Percentiles rank a stretch among this genome's conserved stretches.
Evolutionary conservation across 1,140 invertebrate species (phyloP).

Genomic region (Bombus waltoni): DNA sequence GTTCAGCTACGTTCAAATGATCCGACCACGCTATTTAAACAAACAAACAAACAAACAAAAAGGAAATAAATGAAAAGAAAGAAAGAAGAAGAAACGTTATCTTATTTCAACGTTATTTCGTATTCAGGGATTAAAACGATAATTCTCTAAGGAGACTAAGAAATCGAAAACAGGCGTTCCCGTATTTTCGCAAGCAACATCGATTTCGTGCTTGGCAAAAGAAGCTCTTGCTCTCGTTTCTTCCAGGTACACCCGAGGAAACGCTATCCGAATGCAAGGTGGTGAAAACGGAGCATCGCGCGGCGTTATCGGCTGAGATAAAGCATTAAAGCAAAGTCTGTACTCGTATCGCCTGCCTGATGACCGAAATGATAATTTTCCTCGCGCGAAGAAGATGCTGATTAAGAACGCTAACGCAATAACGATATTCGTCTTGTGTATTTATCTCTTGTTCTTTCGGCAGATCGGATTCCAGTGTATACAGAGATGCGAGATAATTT

Average conservation of each 20-base stretch:
- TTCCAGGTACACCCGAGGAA: not conserved
- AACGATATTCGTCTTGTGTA: not conserved
- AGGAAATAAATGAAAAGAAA: no score
- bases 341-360: not conserved
- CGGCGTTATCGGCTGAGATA: slow-evolving; percentile 14
- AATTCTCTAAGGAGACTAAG: not conserved
- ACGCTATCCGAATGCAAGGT: not conserved
- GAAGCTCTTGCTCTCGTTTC: not conserved
- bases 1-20: no score
- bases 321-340: not conserved
- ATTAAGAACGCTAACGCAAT: not conserved
- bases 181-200: slow-evolving; percentile 5
- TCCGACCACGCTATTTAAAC: no score
- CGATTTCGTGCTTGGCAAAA: not conserved
- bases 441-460: not conserved
- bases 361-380: slow-evolving; percentile 28
- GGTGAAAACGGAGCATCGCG: slow-evolving; percentile 12
- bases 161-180: not conserved
- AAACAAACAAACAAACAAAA: no score
- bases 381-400: not conserved
- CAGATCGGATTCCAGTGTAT: no score
- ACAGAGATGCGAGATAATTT: not conserved
- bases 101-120: not conserved
- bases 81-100: no score
- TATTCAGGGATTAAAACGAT: slow-evolving; percentile 16